Evolutionary conservation across 2,113 vertebrate species (phyloP).

Genomic region (Rhinolophus sinicus): DNA sequence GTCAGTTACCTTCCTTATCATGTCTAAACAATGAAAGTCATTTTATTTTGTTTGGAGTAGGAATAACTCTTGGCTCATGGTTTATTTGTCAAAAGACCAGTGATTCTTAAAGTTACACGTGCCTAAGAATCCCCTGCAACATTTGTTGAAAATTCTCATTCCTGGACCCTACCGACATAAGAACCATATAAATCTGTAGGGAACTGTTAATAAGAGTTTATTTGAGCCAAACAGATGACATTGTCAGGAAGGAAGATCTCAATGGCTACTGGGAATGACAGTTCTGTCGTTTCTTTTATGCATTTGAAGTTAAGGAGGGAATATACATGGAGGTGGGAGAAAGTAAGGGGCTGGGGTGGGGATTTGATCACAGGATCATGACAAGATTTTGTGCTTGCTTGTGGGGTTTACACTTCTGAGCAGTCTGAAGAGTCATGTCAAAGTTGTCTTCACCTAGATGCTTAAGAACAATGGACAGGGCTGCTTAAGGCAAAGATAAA

Average conservation of each 20-base stretch:
- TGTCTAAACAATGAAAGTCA: background rate
- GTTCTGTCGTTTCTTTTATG: background rate
- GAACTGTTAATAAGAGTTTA: background rate
- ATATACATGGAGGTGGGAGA: background rate
- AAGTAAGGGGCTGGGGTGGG: background rate
- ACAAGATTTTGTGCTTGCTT: background rate
- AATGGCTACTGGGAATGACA: background rate
- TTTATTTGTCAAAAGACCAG: background rate
- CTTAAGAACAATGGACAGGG: background rate
- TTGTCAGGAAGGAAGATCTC: background rate
- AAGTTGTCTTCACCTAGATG: background rate
- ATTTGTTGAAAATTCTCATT: constrained; percentile 18
- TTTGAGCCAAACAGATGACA: background rate
- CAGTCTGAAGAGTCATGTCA: background rate
- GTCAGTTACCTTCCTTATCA: background rate
- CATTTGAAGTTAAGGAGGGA: background rate
- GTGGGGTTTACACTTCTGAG: background rate
- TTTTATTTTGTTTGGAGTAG: background rate
- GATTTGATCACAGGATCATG: background rate
- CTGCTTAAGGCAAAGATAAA: background rate
- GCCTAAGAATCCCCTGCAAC: background rate
- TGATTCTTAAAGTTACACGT: background rate
- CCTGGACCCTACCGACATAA: background rate
- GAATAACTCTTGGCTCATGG: background rate
- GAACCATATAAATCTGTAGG: background rate